phyloP scores from a whole-genome alignment of 2,113 vertebrate genomes.

The Girardinichthys multiradiatus region DNA sequence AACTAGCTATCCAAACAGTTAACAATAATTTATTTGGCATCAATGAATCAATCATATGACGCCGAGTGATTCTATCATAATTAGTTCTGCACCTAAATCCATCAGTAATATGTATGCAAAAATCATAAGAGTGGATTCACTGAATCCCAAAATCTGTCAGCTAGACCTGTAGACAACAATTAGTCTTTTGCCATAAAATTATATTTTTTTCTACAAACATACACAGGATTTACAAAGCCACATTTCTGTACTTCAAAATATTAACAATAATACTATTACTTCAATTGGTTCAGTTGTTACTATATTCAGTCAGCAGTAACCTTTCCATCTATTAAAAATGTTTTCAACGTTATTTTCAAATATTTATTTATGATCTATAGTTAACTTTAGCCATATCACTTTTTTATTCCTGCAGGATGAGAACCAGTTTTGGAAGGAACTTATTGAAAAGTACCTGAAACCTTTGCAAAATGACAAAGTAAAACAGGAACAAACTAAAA shows the following conservation, averaged over 20 bases:
- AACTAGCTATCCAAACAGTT: neutral
- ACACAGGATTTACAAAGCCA: no score
- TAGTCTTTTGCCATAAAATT: no score
- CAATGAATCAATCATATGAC: neutral
- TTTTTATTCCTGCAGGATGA: conserved; percentile 61
- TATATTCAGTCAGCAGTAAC: no score
- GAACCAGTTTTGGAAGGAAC: conserved; percentile 57
- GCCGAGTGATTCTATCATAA: neutral
- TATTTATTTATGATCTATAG: no score
- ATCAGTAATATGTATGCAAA: neutral
- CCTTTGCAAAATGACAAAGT: conserved; percentile 67
- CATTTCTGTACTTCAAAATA: no score
- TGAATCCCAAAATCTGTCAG: neutral
- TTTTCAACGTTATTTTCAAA: no score
- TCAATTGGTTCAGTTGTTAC: no score
- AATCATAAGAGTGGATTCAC: neutral
- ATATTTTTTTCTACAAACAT: no score
- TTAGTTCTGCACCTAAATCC: neutral
- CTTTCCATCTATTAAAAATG: no score
- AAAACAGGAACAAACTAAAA: conserved; percentile 44
- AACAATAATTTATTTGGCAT: neutral
- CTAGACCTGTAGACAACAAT: no score
- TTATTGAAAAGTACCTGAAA: conserved; percentile 66
- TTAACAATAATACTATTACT: no score
- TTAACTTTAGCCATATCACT: no score